Evolutionary conservation across 2,113 vertebrate genomes (phyloP).

Genomic region (Baryphthengus martii): DNA sequence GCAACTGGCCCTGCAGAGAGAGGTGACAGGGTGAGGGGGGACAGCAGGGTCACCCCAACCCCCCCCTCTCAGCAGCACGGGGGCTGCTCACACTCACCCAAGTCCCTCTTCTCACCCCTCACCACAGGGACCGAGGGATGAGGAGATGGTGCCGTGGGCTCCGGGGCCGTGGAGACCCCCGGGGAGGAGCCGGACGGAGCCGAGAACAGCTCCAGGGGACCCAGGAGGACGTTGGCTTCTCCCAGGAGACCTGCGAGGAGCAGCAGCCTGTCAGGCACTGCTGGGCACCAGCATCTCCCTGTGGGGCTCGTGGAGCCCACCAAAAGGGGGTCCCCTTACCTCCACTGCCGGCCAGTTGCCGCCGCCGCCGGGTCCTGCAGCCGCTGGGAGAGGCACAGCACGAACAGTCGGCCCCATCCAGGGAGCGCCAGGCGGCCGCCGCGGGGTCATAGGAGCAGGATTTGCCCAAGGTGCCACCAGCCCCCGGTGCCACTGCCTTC

Average conservation of each 20-base stretch:
- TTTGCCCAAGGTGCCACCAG: not conserved
- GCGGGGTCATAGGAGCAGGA: not conserved
- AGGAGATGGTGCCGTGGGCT: not conserved
- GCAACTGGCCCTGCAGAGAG: not conserved
- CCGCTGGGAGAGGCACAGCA: not conserved
- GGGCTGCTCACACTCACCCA: not conserved
- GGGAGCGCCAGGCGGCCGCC: not conserved
- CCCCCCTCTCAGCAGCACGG: accelerated
- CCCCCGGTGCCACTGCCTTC: not conserved
- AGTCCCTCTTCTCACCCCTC: not conserved
- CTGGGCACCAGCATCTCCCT: accelerated
- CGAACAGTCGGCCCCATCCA: not conserved
- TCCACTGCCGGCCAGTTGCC: accelerated
- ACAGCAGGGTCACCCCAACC: not conserved
- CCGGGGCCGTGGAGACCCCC: accelerated
- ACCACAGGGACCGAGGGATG: not conserved
- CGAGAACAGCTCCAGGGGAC: not conserved
- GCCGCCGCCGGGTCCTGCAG: not conserved
- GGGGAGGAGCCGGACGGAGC: not conserved
- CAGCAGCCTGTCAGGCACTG: not conserved
- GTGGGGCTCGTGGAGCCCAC: accelerated
- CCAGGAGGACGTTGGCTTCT: not conserved
- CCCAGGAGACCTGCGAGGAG: not conserved
- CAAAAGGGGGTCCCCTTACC: not conserved
- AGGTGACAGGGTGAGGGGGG: not conserved